Evolutionary conservation across 1,140 invertebrate species (phyloP), one percentile per base, ranked within the genome.

Genomic region (Diorhabda sublineata): DNA sequence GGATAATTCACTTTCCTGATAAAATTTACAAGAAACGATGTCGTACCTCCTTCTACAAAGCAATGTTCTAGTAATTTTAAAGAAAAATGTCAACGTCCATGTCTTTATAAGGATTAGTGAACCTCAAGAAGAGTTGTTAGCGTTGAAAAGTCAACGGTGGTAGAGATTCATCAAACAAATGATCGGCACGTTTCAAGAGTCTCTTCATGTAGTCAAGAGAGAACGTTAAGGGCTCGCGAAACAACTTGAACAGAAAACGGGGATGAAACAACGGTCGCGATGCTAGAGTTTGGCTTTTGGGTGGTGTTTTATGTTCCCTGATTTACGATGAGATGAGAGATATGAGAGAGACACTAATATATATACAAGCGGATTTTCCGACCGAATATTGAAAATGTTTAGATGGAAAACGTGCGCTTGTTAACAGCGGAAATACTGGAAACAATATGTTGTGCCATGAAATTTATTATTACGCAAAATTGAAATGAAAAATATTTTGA

Each of bases 131-230:
- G 66, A 71, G 67, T 65, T 72, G 68, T 66, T 69, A 69, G 57
- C 61, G 62, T 61, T 45, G 66, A 74, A 71, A 74, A 74, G 73
- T 72, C 73, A 74, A 67, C 44, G 66, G 64, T 66, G 67, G 66
- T 67, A 69, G 65, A 68, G 67, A 75, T 75, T 75, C 71, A 72
- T 75, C 73, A 75, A 75, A 75, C 73, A 75, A 75, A 75, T 73
- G 73, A 75, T 75, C 71, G 73, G 71, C 73, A 75, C 73, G 73
- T 75, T 75, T 75, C 69, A 58, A 75, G 71, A 61, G 71, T 59
- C 69, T 67, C 73, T 75, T 75, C 73, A 75, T 75, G 71, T 71
- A 75, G 73, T 75, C 73, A 73, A 75, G 73, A 69, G 68, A 73
- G 73, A 69, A 66, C 41, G 57, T 75, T 60, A 43, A 75, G 73